Evolutionary conservation across 2,888 invertebrate species (phyloP), one percentile per base, ranked within the genome.

Genomic region (Xanthorhoe spadicearia): DNA sequence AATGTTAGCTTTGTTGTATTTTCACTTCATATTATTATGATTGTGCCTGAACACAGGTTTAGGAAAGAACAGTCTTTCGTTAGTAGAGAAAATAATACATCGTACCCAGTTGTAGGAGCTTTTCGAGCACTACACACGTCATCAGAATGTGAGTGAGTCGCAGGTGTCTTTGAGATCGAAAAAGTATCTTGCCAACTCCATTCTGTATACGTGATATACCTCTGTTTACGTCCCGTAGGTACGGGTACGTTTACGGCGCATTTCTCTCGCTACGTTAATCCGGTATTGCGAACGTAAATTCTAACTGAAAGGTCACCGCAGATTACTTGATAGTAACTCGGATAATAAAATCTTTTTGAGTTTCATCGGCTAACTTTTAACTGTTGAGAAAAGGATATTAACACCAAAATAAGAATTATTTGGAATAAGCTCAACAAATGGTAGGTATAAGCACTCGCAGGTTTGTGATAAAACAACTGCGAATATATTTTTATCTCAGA

Each of bases 241-340:
- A n/a, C 19, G 13, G 51, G 23, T n/a, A 6, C 57, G 57, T 57
- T 57, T 32, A 50, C 49, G 58, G 23, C 28, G 5, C 53, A 54
- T 61, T 52, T 48, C 48, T 48, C 46, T 19, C 48, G 53, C 46
- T 18, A 28, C 53, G 53, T 53, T 61, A 48, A 48, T 61, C 61
- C 53, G 18, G 48, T 54, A 60, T 60, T 60, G 54, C 48, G 43
- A 43, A 60, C 46, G 60, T 60, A 53, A 28, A 60, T 49, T 56
- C 35, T 35, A n/a, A 52, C 19, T 43, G 38, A 23, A 43, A 46
- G 52, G 43, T 60, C 60, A 60, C 56, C 56, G 17, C 48, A 48
- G 48, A 48, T 15, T 48, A 17, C 48, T 3, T 5, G n/a, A 15
- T 8, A 15, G 17, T 15, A 7, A 7, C 48, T 17, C 4, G 5